Evolutionary conservation across 2,888 invertebrate species (phyloP), one percentile per base, ranked within the genome.

Genomic region (Apamea crenata): DNA sequence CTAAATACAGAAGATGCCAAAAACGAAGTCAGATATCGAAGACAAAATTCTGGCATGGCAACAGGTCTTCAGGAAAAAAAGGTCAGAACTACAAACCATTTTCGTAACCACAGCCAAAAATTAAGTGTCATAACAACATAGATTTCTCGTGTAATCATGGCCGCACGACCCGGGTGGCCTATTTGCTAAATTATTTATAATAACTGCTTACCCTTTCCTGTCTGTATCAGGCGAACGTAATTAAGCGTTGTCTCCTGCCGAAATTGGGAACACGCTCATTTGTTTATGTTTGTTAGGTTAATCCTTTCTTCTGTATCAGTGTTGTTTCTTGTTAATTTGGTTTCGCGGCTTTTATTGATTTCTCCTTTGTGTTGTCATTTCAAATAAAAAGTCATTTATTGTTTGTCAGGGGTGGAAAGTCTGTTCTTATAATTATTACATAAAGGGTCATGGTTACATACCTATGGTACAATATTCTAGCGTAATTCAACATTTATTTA

Each of bases 161-260:
- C 72, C 50, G 78, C 61, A 76, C 84, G 70, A 56, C 78, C 83
- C 83, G 85, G 85, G 88, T 85, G 89, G 86, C 77, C 82, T 88
- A 88, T 92, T 93, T 91, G 89, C 80, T 92, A 90, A 93, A 92
- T 93, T 93, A 93, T 93, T 93, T 91, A 93, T 92, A 92, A 92
- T 92, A 92, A 92, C 92, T 90, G 91, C 90, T 90, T 89, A 91
- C 91, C 93, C 93, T 91, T 91, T 90, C 90, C 91, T 90, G 90
- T 92, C 92, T 84, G 87, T 90, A 91, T 90, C 91, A 92, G 92
- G 89, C 91, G 85, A 90, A 88, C 72, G 92, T 93, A 93, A 93
- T 93, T 93, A 93, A 92, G 91, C 91, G 92, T 91, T 91, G 91
- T 93, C 93, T 92, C 91, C 83, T 86, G 84, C 87, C 81, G 65